These are phyloP conservation scores for Muntiacus muntjak DNA, from an alignment of 2,113 vertebrate genomes.

Conservation along the genomic window DNA sequence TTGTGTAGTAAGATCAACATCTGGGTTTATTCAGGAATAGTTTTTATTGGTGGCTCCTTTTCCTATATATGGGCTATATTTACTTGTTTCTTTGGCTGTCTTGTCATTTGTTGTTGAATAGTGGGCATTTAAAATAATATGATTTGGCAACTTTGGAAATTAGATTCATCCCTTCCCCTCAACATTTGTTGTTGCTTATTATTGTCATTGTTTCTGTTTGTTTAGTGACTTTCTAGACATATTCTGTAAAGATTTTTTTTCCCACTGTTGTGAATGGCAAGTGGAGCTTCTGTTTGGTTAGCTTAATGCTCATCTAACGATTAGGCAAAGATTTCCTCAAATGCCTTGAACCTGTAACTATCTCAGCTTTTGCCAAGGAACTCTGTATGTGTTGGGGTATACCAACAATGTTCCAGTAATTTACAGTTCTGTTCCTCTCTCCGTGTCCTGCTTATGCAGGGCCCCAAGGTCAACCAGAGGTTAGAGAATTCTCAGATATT, in stretches of 20 bases:
- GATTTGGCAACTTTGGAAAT: not conserved
- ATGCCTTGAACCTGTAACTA: not conserved
- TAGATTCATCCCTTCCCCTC: not conserved
- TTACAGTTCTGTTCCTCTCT: not conserved
- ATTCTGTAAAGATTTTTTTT: not conserved
- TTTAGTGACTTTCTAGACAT: not conserved
- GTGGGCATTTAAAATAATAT: not conserved
- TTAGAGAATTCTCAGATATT: not conserved
- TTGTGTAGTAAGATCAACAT: not conserved
- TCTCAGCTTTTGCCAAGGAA: not conserved
- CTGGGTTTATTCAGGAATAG: not conserved
- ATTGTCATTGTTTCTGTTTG: not conserved
- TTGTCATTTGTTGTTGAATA: not conserved
- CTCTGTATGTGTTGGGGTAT: not conserved
- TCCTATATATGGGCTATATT: not conserved
- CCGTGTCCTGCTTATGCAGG: not conserved
- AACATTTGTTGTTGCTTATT: not conserved
- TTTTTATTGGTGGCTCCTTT: not conserved
- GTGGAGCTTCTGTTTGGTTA: not conserved
- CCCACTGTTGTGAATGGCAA: not conserved
- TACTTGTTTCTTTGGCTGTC: not conserved
- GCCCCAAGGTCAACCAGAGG: not conserved
- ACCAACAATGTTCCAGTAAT: not conserved
- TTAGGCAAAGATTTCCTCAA: not conserved
- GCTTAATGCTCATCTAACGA: not conserved